phyloP scores from a whole-genome alignment of 2,888 invertebrate genomes.

The Cheilosia pagana region DNA sequence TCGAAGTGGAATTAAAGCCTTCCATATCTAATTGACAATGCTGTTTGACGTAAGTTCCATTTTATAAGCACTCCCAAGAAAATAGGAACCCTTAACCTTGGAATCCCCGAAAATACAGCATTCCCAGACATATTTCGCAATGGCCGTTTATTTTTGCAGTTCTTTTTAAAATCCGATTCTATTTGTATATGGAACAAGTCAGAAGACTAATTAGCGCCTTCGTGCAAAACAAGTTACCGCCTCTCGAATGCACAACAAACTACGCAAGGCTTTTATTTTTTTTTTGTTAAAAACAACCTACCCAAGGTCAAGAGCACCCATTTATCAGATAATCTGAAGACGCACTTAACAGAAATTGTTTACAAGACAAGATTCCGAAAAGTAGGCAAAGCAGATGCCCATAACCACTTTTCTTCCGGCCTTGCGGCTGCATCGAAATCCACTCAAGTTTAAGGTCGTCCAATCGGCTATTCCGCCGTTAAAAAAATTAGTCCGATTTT shows the following conservation, averaged over 20 bases:
- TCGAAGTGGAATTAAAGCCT: no score
- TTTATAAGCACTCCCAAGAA: no score
- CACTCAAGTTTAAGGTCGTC: conserved; percentile 61
- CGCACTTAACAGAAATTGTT: neutral
- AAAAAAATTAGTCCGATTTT: conserved; percentile 1
- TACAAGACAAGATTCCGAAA: neutral
- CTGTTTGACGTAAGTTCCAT: no score
- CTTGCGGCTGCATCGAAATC: neutral
- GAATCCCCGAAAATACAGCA: no score
- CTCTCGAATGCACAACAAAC: conserved; percentile 14
- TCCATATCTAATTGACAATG: no score
- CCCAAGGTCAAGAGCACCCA: conserved; percentile 63
- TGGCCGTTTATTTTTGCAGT: neutral
- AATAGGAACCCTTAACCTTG: no score
- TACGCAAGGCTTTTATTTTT: neutral
- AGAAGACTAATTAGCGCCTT: conserved; percentile 26
- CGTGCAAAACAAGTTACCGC: conserved; percentile 39
- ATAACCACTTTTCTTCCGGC: conserved; percentile 12
- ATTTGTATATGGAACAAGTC: no score
- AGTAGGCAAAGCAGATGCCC: neutral
- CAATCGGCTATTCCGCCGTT: neutral
- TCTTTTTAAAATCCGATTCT: neutral
- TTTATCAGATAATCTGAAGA: conserved; percentile 16
- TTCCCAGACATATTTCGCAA: no score
- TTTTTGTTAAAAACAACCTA: neutral